phyloP scores from a whole-genome alignment of 2,113 vertebrate genomes.

The Numida meleagris region DNA sequence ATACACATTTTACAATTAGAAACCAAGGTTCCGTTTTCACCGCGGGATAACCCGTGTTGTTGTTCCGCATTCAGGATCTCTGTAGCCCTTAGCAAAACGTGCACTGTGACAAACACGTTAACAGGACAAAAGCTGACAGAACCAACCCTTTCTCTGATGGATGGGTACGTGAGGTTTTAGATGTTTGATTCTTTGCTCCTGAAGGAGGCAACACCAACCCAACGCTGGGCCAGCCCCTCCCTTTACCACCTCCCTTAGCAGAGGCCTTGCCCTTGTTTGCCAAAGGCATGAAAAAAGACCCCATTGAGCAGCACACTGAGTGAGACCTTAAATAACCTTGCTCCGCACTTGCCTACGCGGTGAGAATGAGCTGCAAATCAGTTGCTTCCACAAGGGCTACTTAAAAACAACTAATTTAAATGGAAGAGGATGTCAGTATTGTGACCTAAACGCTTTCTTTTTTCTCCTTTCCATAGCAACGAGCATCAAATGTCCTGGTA shows the following conservation, averaged over 20 bases:
- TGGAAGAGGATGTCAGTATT: neutral
- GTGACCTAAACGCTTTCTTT: neutral
- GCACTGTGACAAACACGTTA: neutral
- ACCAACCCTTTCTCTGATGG: neutral
- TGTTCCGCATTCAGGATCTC: neutral
- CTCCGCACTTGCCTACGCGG: neutral
- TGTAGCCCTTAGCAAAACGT: constrained; percentile 68
- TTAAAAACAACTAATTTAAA: neutral
- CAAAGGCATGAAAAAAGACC: neutral
- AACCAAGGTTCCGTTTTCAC: constrained; percentile 15
- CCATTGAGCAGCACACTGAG: neutral
- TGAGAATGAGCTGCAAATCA: neutral
- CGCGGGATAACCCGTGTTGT: neutral
- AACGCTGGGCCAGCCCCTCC: accelerated
- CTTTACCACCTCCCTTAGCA: accelerated
- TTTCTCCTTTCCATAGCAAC: neutral
- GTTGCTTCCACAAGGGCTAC: neutral
- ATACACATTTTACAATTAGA: constrained; percentile 66
- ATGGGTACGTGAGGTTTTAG: neutral
- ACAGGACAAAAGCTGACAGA: neutral
- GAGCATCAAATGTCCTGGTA: neutral
- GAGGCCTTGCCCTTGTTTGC: neutral
- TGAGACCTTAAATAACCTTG: neutral
- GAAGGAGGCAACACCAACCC: neutral
- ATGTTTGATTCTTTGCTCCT: neutral